Evolutionary conservation across 1,140 invertebrate genomes (phyloP).

Genomic region (Drosophila triauraria): DNA sequence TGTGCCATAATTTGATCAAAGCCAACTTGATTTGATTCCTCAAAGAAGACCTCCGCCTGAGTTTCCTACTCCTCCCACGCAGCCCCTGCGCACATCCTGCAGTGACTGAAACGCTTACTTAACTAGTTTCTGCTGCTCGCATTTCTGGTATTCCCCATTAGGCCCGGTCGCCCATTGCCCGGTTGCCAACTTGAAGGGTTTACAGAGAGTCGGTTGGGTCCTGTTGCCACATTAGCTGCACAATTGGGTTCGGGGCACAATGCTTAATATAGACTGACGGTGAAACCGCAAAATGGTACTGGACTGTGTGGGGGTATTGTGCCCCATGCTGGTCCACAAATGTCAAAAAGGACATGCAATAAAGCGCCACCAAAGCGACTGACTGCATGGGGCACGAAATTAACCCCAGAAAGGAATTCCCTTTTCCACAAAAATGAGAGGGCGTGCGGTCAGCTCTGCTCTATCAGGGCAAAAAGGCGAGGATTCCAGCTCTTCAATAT

Average conservation of each 20-base stretch:
- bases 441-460: background rate
- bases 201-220: background rate
- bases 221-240: constrained; percentile 19
- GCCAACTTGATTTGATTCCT: constrained; percentile 17
- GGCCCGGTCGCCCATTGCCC: background rate
- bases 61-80: background rate
- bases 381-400: constrained; percentile 23
- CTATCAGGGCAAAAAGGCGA: too few species aligned
- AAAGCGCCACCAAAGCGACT: constrained; percentile 6
- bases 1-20: constrained; percentile 25
- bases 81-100: background rate
- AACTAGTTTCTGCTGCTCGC: constrained; percentile 11
- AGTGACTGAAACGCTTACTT: background rate
- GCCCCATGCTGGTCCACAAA: background rate
- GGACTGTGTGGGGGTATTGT: too few species aligned
- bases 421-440: background rate
- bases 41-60: constrained; percentile 6
- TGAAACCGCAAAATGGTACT: constrained; percentile 21
- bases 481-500: background rate
- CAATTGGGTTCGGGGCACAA: constrained; percentile 4
- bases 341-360: constrained; percentile 28
- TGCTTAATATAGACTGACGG: constrained; percentile 10
- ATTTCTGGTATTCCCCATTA: constrained; percentile 11
- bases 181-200: background rate
- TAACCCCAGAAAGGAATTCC: constrained; percentile 2